Evolutionary conservation across 2,888 invertebrate species (phyloP), one percentile per base, ranked within the genome.

Genomic region (Noctua comes): DNA sequence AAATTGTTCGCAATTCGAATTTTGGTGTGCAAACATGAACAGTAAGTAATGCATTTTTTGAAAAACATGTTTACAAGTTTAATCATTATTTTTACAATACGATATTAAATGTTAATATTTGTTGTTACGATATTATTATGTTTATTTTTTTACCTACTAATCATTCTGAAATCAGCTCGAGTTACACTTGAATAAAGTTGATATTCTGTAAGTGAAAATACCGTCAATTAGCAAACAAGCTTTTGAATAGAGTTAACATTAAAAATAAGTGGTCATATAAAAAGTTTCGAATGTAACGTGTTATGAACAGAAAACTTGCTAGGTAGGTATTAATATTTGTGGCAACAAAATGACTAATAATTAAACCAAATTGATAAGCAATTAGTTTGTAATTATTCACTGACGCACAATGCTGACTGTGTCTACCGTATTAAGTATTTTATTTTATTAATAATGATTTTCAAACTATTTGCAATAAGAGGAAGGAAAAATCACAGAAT

Each of bases 311-410:
- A 80, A 54, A 48, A 79, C 57, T 73, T 31, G 81, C 10, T 59
- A 5, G 40, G 31, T 57, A 62, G 27, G 24, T 59, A 72, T 21
- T 48, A 1, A 80, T 81, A 68, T 81, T 66, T 59, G 82, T 68
- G 57, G 59, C 75, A 57, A 43, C n/a, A 43, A 43, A 75, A 81
- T 79, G 51, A 79, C 65, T 59, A 66, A 66, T 31, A 51, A 36
- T 57, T 73, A 43, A 48, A 36, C 75, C 74, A 75, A 79, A 59
- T 74, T 51, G 57, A 59, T 51, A 36, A 5, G 21, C 36, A 59
- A 66, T 81, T 79, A 82, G 36, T 66, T 82, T 54, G 43, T 68
- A 62, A 80, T 80, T 64, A 80, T 82, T 68, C 1, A 36, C 43
- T 68, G 79, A 59, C 76, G 66, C 82, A 76, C 36, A 51, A 21